Evolutionary conservation across 2,113 vertebrate species (phyloP), one percentile per base, ranked within the genome.

Genomic region (Caracal caracal): DNA sequence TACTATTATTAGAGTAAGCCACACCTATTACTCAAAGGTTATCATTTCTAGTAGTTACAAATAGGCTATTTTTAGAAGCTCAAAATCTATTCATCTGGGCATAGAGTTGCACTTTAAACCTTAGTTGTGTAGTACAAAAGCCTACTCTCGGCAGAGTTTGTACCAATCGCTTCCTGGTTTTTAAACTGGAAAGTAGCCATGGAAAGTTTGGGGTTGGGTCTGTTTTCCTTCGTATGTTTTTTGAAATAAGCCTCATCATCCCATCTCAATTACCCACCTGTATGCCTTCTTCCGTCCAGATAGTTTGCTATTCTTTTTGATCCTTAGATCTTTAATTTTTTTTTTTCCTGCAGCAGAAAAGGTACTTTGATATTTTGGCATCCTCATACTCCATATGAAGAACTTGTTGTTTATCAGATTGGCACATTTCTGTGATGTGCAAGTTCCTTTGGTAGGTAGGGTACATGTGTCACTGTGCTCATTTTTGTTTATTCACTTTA

Each of bases 301-400:
- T 53, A 37, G 43, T 79, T 89, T 81, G 33, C 35, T 51, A 82
- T 93, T 94, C 37, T 94, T 88, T 88, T 88, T 91, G 35, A 63
- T 70, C 73, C 86, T 96, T 86, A 86, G 53, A 43, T 35, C 65
- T 65, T 53, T 95, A 56, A 20, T 80, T 59, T 35, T 68, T 24
- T 49, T 76, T 40, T 88, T 90, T 81, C 81, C 70, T 9, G 83
- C 19, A 83, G 61, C n/a, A 80, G 8, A 79, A 88, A 82, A 49
- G 13, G 9, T 56, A 33, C 28, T 91, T 92, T 68, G 19, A 24
- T 76, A 82, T 75, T 81, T 94, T 83, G 68, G 12, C 19, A 43
- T 68, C 9, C 3, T 95, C 15, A 17, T 28, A 65, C 56, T n/a
- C 10, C 24, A 24, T 56, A 24, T 51, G 30, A 92, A 84, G 28